Evolutionary conservation across 2,797 vertebrate genomes (phyloP).

Genomic region (Spheniscus humboldti): DNA sequence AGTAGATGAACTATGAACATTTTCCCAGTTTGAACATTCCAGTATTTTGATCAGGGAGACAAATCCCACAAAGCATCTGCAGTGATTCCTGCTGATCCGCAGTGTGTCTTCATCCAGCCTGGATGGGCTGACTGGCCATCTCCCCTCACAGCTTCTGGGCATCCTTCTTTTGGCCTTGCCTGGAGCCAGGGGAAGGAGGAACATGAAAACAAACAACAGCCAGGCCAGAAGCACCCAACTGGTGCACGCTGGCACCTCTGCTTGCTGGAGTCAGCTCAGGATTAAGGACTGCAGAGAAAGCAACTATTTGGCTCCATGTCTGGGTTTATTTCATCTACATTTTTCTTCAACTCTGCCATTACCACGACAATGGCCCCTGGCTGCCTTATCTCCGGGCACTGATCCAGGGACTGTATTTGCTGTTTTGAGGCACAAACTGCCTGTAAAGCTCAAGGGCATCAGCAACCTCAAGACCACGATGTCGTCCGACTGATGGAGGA

Average conservation of each 20-base stretch:
- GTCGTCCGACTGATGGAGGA: rapidly evolving
- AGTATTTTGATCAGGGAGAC: not conserved
- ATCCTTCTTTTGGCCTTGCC: not conserved
- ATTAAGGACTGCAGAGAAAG: not conserved
- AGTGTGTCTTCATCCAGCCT: not conserved
- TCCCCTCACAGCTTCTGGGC: not conserved
- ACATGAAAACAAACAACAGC: not conserved
- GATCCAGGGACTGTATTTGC: not conserved
- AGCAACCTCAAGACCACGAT: not conserved
- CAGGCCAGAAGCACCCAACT: not conserved
- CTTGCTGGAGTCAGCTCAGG: not conserved
- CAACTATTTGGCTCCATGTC: not conserved
- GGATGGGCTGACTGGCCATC: not conserved
- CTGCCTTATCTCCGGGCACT: not conserved
- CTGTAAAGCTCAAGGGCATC: not conserved
- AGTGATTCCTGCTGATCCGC: not conserved
- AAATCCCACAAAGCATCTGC: not conserved
- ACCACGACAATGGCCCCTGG: not conserved
- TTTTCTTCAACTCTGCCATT: not conserved
- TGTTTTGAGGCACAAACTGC: not conserved
- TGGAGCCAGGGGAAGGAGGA: not conserved
- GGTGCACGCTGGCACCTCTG: not conserved
- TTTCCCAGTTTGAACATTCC: not conserved
- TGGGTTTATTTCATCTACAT: not conserved
- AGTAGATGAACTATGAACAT: not conserved